Conservation (phyloP, 2,888 invertebrate species). For the Uropetala carovei region DNA sequence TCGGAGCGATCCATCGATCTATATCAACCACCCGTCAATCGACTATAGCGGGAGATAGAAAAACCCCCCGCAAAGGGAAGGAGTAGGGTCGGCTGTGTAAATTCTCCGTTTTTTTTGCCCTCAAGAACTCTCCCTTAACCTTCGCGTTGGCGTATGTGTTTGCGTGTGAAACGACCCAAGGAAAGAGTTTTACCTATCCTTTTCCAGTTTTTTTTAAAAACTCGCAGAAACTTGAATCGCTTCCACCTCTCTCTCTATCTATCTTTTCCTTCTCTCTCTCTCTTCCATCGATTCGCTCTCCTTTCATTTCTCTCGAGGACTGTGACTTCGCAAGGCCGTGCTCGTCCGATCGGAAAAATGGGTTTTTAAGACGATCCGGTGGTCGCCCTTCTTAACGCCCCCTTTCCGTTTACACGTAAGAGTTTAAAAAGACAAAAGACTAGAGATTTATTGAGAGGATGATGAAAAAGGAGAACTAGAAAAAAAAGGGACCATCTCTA, state of each 20-base stretch:
- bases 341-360: slow-evolving; percentile 46
- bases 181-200: background rate
- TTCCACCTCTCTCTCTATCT: background rate
- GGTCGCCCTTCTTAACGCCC: background rate
- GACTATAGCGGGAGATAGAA: background rate
- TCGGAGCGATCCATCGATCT: background rate
- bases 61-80: background rate
- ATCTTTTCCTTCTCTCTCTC: background rate
- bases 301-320: background rate
- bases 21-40: slow-evolving; percentile 10
- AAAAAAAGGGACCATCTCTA: background rate
- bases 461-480: background rate
- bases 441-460: background rate
- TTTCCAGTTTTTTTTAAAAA: background rate
- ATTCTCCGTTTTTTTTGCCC: background rate
- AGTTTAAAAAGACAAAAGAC: too few relatives aligned
- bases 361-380: slow-evolving; percentile 15
- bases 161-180: slow-evolving; percentile 4
- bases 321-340: slow-evolving; percentile 61
- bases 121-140: background rate
- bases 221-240: slow-evolving; percentile 20
- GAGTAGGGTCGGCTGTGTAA: background rate
- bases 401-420: background rate
- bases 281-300: background rate
- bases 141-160: background rate